Base-by-base conservation (phyloP, 2,797 vertebrate species). In the Parotocinclus haroldoi region DNA sequence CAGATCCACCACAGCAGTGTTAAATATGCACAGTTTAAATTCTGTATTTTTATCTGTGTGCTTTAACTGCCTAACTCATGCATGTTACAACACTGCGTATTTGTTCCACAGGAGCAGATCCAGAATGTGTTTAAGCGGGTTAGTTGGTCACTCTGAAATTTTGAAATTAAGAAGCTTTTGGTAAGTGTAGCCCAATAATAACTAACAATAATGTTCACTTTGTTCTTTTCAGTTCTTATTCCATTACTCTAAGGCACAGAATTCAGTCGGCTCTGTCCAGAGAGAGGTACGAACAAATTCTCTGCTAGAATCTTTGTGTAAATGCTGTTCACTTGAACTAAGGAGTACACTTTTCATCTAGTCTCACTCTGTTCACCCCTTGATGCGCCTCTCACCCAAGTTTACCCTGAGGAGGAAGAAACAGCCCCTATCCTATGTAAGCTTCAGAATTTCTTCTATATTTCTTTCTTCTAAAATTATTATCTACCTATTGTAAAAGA, bases 71-170 rank as follows among this genome's bases (percentile, higher is more conserved):
- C 27, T n/a, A 27, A 27, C 27, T 27, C 27, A 27, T 27, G 27
- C 27, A 27, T 27, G 27, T 5, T 27, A 27, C 2, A 42, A 42
- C 14, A 5, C 11, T 49, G 14, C 27, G 11, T 39, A 11, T 60
- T 27, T 68, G 19, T 63, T 19, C 57, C 17, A 59, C 79, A 92
- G 90, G 83, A 89, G 18, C 80, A 89, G 75, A 86, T 81, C 46
- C 89, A 89, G 81, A 89, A 91, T 45, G 81, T 92, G 37, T 92
- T 89, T 73, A 92, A 92, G 81, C 84, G 89, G 81, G 90, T 92
- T 76, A 71, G 90, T 42, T 11, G n/a, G 10, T 11, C 3, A 46
- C n/a, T n/a, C 11, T 10, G 42, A 11, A 12, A 27, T 27, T 27
- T 2, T 27, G 27, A 27, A 5, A 27, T 27, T 27, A 27, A 27